phyloP scores from a whole-genome alignment of 2,888 invertebrate species.

The Kuschelorhynchus macadamiae region DNA sequence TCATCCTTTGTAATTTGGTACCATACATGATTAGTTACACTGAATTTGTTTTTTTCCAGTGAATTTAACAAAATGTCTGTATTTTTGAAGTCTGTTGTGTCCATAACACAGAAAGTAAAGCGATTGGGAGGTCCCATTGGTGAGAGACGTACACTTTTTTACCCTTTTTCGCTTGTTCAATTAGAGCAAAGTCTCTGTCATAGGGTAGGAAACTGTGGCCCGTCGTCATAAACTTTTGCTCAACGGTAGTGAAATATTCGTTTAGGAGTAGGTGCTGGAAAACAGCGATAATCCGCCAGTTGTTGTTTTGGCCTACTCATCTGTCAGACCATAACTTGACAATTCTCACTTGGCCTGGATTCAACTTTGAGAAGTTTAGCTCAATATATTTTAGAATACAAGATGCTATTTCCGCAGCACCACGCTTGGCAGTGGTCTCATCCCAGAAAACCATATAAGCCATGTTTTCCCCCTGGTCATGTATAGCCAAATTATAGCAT shows the following conservation, averaged over 20 bases:
- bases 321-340: neutral
- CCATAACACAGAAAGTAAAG: neutral
- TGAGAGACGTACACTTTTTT: neutral
- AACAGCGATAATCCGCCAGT: slow-evolving; percentile 3
- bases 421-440: too few species aligned
- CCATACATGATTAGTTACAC: too few species aligned
- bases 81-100: too few species aligned
- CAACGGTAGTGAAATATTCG: slow-evolving; percentile 1
- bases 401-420: too few species aligned
- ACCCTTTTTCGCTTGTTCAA: neutral
- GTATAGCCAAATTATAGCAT: too few species aligned
- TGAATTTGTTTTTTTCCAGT: too few species aligned
- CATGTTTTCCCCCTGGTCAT: too few species aligned
- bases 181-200: slow-evolving; percentile 4
- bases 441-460: too few species aligned
- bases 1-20: too few species aligned
- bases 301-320: neutral
- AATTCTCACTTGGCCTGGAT: neutral
- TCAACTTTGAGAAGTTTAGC: neutral
- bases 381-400: too few species aligned
- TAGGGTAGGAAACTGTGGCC: neutral
- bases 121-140: neutral
- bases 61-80: too few species aligned
- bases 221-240: too few species aligned
- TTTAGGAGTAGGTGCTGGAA: neutral